A percentile compares a stretch with the other conserved stretches of the same genome.
Evolutionary conservation across 2,797 vertebrate species (phyloP).

Genomic region (Nannoperca australis): DNA sequence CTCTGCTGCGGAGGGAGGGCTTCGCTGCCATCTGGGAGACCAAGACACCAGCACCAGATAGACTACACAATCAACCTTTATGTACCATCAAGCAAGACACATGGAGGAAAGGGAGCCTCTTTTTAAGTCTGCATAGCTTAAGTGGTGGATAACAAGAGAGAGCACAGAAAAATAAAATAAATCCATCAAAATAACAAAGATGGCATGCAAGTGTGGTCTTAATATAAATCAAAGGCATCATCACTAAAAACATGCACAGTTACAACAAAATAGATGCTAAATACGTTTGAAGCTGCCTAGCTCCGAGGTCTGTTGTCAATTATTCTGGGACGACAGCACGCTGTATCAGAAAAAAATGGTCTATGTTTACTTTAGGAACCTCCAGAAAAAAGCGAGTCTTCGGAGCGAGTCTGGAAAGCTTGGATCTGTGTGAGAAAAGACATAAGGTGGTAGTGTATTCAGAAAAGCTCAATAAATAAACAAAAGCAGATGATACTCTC

Average conservation of each 20-base stretch:
- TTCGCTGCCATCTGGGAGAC: conserved; percentile 74
- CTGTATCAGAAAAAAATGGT: conserved; percentile 6
- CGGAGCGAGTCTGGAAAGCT: conserved; percentile 1
- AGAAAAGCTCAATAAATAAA: conserved; percentile 16
- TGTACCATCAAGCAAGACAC: conserved; percentile 17
- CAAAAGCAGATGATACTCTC: neutral
- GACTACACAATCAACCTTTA: conserved; percentile 18
- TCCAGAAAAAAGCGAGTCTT: neutral
- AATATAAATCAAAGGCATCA: conserved; percentile 25
- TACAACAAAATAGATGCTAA: neutral
- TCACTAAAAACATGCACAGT: neutral
- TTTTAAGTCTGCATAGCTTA: neutral
- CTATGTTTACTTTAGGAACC: conserved; percentile 26
- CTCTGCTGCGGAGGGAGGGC: conserved; percentile 58
- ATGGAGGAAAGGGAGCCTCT: neutral
- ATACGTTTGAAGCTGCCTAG: neutral
- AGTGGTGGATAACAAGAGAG: neutral
- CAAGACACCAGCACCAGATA: conserved; percentile 40
- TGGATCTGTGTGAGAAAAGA: neutral
- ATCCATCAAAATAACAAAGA: conserved; percentile 9
- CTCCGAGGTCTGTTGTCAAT: conserved; percentile 33
- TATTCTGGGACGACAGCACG: conserved; percentile 34
- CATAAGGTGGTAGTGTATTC: neutral
- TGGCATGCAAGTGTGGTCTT: conserved; percentile 9
- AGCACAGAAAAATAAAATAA: neutral